Base-by-base conservation (phyloP, 2,888 invertebrate genomes). In the Gasteruption jaculator region DNA sequence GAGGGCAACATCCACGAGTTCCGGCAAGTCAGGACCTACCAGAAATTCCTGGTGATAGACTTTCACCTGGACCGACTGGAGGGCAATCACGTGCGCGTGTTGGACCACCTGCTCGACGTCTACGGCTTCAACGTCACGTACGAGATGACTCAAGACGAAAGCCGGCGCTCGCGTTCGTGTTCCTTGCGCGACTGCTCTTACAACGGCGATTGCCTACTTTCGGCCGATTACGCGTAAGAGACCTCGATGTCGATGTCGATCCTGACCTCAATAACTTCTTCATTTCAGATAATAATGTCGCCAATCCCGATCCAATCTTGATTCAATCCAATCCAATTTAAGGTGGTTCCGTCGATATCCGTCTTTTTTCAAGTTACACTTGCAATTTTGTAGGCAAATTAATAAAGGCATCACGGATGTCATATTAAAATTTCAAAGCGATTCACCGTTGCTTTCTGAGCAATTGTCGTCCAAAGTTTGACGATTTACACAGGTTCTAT, bases 121-220 rank as follows among this genome's bases (percentile, higher is more conserved):
- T 91, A 86, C 64, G 93, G 93, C 10, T 92, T 94, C 74, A 93
- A 94, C 73, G 82, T 92, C 57, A 93, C 92, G 18, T 93, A 92
- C 67, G 89, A 91, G 63, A 83, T 91, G 53, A 71, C 76, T n/a
- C 72, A 74, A 4, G 74, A 69, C 3, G 74, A 72, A 15, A 60
- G 68, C 5, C 74, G 78, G 15, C 76, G 79, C 53, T 57, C 69
- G 2, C 73, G 77, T 32, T 79, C 85, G 15, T 92, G 92, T 69
- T 86, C 86, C 46, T 83, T 88, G 42, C 78, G 82, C 52, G 82
- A 83, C 56, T 93, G 92, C 64, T 85, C 91, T 0, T 85, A 86
- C 52, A 79, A 88, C n/a, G 92, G 92, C 10, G 81, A 89, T 65
- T 93, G 92, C 68, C 82, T 82, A 61, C 87, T 83, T 5, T 76